Conservation (phyloP, 2,113 vertebrate species). For the Ophiodon elongatus region DNA sequence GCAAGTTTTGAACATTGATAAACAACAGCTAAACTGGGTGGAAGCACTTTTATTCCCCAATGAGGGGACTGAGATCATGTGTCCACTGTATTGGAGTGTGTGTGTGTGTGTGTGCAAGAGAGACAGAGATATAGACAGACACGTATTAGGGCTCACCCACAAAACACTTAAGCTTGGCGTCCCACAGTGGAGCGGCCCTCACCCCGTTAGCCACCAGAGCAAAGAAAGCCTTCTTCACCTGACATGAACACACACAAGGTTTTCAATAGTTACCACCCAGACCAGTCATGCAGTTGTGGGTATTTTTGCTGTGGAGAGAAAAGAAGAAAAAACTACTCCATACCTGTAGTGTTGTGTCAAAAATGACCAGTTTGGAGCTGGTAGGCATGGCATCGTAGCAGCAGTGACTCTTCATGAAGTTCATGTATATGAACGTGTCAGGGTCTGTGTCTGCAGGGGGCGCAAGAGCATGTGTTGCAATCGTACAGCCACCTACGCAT, state of each 20-base stretch:
- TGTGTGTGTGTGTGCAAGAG: background rate
- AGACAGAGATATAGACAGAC: background rate
- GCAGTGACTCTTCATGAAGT: constrained; percentile 92
- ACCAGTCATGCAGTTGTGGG: background rate
- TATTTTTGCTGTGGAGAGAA: no score
- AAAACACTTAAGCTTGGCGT: constrained; percentile 77
- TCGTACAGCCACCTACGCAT: constrained; percentile 2
- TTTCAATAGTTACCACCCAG: background rate
- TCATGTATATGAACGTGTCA: constrained; percentile 89
- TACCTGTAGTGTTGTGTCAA: constrained; percentile 92
- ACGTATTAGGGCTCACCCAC: constrained; percentile 67
- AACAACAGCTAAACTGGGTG: background rate
- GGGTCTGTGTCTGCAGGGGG: constrained; percentile 56
- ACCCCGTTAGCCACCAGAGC: constrained; percentile 79
- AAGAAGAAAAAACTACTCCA: background rate
- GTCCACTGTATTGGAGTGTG: background rate
- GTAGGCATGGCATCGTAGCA: constrained; percentile 95
- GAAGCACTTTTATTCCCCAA: background rate
- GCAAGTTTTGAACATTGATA: background rate
- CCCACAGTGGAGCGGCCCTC: constrained; percentile 79
- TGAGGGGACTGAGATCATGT: background rate
- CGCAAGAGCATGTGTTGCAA: background rate
- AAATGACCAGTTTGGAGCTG: constrained; percentile 95
- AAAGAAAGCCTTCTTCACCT: constrained; percentile 82
- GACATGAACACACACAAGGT: background rate